Conservation (phyloP, 1,140 invertebrate genomes). For the Branchinecta lindahli region DNA sequence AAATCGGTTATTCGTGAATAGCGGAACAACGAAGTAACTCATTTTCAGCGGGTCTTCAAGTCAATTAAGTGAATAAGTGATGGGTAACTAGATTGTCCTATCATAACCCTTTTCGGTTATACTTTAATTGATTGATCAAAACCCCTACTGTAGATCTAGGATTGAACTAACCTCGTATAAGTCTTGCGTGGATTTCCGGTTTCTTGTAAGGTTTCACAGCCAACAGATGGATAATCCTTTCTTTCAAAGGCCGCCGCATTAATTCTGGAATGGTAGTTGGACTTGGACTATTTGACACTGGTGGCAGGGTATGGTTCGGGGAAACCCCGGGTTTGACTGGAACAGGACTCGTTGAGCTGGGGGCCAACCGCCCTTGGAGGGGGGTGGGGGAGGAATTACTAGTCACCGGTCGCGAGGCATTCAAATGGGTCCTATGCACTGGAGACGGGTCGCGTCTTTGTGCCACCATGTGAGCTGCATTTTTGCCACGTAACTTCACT, state of each 20-base stretch:
- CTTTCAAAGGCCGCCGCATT: constrained; percentile 52
- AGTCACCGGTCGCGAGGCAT: constrained; percentile 10
- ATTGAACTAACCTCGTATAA: constrained; percentile 50
- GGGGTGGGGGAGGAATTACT: not conserved
- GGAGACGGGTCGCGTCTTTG: constrained; percentile 27
- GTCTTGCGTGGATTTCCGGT: constrained; percentile 61
- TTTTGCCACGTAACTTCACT: constrained; percentile 42
- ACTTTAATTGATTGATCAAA: too few relatives aligned
- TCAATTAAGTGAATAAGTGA: too few relatives aligned
- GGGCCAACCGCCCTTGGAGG: constrained; percentile 1
- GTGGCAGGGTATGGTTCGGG: constrained; percentile 21
- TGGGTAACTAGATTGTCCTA: too few relatives aligned
- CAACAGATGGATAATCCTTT: constrained; percentile 79
- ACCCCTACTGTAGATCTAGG: too few relatives aligned
- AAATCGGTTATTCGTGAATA: too few relatives aligned
- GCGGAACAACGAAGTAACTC: too few relatives aligned
- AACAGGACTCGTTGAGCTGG: not conserved
- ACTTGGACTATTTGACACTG: constrained; percentile 23
- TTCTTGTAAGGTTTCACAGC: constrained; percentile 83
- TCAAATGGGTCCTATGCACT: constrained; percentile 12
- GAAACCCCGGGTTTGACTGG: not conserved
- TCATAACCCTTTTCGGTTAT: too few relatives aligned
- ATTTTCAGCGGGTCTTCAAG: too few relatives aligned
- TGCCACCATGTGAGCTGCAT: constrained; percentile 26
- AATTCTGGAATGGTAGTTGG: constrained; percentile 40